phyloP scores from a whole-genome alignment of 2,888 invertebrate species.

The Leptinotarsa tumamoca region DNA sequence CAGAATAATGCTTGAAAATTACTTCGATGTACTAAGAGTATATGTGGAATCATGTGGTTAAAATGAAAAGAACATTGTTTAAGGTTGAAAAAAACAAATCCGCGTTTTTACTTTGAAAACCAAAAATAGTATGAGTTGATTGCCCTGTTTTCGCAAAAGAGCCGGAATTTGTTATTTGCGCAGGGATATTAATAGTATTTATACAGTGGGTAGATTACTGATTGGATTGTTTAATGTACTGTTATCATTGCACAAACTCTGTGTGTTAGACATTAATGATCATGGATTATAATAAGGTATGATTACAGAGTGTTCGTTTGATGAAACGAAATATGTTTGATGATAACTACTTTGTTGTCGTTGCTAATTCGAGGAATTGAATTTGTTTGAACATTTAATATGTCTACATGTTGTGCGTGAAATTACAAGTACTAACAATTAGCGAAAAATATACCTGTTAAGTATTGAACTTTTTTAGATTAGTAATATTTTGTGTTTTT shows the following conservation, averaged over 20 bases:
- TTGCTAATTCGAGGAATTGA: not conserved
- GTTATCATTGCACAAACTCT: not conserved
- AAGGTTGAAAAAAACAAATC: too few relatives aligned
- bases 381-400: not conserved
- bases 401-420: not conserved
- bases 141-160: constrained; percentile 3
- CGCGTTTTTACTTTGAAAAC: not conserved
- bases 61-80: too few relatives aligned
- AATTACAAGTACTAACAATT: too few relatives aligned
- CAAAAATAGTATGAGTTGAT: not conserved
- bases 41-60: too few relatives aligned
- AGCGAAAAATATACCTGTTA: too few relatives aligned
- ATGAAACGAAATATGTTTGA: not conserved
- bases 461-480: too few relatives aligned
- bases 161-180: not conserved
- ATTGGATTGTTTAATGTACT: constrained; percentile 7
- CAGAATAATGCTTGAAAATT: too few relatives aligned
- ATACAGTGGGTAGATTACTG: not conserved
- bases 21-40: too few relatives aligned
- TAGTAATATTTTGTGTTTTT: too few relatives aligned
- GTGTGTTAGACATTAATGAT: not conserved
- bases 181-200: constrained; percentile 9
- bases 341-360: not conserved
- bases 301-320: not conserved
- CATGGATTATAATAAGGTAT: constrained; percentile 13